Evolutionary conservation across 2,888 invertebrate genomes (phyloP).

Genomic region (Hymenopus coronatus): DNA sequence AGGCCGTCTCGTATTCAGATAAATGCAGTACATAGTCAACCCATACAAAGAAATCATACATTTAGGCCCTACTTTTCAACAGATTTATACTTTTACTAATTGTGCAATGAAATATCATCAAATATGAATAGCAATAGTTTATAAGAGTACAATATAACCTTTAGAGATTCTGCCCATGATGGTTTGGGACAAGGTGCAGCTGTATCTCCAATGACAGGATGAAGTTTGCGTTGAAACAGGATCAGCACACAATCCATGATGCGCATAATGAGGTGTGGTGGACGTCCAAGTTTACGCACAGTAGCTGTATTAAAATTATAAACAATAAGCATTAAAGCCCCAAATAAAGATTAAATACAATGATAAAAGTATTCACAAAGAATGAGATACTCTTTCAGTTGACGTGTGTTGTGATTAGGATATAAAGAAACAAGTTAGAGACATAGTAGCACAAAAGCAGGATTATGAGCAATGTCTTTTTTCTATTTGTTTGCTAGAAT

Average conservation of each 20-base stretch:
- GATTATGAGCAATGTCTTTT: too few relatives aligned
- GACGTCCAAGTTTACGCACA: constrained; percentile 89
- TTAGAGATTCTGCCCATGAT: constrained; percentile 94
- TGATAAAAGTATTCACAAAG: too few relatives aligned
- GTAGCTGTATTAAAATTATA: constrained; percentile 56
- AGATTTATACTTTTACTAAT: not conserved
- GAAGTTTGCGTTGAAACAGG: constrained; percentile 84
- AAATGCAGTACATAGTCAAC: too few relatives aligned
- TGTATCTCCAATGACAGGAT: constrained; percentile 76
- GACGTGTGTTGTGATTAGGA: too few relatives aligned
- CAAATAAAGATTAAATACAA: too few relatives aligned
- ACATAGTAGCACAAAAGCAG: too few relatives aligned
- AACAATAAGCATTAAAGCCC: not conserved
- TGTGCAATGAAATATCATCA: not conserved
- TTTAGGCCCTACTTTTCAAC: too few relatives aligned
- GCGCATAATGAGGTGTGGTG: constrained; percentile 95
- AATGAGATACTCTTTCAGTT: too few relatives aligned
- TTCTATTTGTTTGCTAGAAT: too few relatives aligned
- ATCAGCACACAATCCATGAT: constrained; percentile 97
- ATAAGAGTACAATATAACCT: constrained; percentile 52
- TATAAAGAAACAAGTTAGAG: too few relatives aligned
- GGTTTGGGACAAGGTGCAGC: constrained; percentile 86
- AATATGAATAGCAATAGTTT: not conserved
- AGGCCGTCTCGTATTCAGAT: too few relatives aligned
- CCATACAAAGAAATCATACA: too few relatives aligned